Base-by-base conservation (phyloP, 2,888 invertebrate species). In the Boloria selene region DNA sequence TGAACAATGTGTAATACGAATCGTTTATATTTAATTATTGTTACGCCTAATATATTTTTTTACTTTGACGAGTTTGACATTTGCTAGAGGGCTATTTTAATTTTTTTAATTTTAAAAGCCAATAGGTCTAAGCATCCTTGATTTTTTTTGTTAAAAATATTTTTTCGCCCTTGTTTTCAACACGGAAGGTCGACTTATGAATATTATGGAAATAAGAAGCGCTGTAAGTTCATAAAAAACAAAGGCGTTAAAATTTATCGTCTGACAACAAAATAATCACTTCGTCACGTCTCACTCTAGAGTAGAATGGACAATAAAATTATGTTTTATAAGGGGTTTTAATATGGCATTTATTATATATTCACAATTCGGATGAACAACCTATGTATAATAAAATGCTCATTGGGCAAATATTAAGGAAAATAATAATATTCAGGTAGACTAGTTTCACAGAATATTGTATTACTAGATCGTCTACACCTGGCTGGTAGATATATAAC, bases 81-180 rank as follows among this genome's bases (percentile, higher is more conserved):
- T 38, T 10, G 10, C 10, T 38, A 10, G 31, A 38, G 31, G 10
- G 31, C 31, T 38, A 7, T 38, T 38, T 38, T 38, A 38, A 38
- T 38, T 38, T 38, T 38, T 31, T 7, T 31, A 31, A 7, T 31
- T 31, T 1, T 31, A n/a, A n/a, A n/a, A n/a, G n/a, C n/a, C n/a
- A 38, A 38, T 38, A 38, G 31, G 10, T 38, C 7, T 10, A 1
- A 10, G 2, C 13, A 58, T 53, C 51, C 51, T 50, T 47, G 80
- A 81, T 83, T 79, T 75, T 80, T 77, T 79, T 73, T 76, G 74
- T 78, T 78, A 80, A 79, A 78, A 64, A 59, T 47, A 69, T 67
- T 65, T 66, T 69, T 54, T 42, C 55, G 64, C 65, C 63, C 60
- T 68, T 61, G 70, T 38, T 44, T 67, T 66, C 51, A 65, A 45